phyloP scores from a whole-genome alignment of 2,113 vertebrate genomes.

The Petrocephalus zakoni region DNA sequence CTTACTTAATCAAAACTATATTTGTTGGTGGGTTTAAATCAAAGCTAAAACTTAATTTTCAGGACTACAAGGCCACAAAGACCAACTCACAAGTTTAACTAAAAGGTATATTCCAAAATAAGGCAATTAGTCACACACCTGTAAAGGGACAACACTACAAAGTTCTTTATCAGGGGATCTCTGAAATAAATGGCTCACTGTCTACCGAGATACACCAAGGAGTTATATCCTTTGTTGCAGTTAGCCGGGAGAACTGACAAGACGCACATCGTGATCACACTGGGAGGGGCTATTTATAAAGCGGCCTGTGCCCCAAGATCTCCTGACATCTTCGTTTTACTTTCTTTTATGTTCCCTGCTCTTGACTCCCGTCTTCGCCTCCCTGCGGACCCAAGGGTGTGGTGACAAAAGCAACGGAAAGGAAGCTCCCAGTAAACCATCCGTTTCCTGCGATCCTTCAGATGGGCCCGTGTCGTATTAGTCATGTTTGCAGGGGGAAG shows the following conservation, averaged over 20 bases:
- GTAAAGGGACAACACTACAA: not conserved
- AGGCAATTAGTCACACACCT: not conserved
- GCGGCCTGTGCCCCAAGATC: not conserved
- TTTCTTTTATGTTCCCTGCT: not conserved
- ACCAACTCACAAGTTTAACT: not conserved
- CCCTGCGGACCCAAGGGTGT: not conserved
- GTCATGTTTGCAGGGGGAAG: not conserved
- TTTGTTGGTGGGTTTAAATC: not conserved
- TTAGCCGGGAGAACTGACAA: not conserved
- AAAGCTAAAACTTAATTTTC: not conserved
- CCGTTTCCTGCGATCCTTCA: slow-evolving; percentile 21
- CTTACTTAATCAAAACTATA: not conserved
- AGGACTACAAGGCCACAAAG: not conserved
- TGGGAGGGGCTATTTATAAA: not conserved
- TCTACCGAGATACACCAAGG: not conserved
- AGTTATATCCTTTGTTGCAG: not conserved
- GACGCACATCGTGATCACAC: not conserved
- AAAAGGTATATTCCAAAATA: not conserved
- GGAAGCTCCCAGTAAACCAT: slow-evolving; percentile 18
- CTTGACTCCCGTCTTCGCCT: not conserved
- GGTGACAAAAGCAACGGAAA: not conserved
- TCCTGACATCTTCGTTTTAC: not conserved
- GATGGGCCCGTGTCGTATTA: not conserved
- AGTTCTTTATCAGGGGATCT: not conserved
- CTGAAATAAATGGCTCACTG: not conserved